Base-by-base conservation (phyloP, 92 coral and sea anemone genomes). In the Micromussa lordhowensis region DNA sequence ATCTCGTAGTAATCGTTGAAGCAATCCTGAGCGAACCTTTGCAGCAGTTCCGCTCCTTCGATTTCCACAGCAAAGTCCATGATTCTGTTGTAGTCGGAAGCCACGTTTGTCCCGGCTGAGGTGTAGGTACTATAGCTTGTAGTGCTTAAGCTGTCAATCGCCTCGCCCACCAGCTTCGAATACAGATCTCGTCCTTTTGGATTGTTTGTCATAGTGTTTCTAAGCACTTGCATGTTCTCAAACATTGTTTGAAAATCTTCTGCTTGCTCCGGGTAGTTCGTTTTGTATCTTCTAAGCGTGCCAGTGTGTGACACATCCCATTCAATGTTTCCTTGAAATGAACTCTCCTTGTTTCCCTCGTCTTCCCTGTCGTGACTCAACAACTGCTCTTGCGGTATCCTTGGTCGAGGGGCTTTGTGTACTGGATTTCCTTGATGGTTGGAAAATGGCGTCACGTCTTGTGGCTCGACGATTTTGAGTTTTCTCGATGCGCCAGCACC, bases 1-100 rank as follows among this genome's bases (percentile, higher is more conserved):
- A 19, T 1, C 19, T 59, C 82, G 58, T 85, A 85, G 75, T 28
- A 85, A 44, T 77, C 76, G 30, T 63, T 31, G 35, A 85, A 85
- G 31, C 63, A 86, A 30, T 19, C 10, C 77, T 76, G 63, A 6
- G 76, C 77, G 49, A 86, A 66, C 10, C 75, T 29, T 48, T 77
- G 59, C 24, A 86, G 31, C 63, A 36, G 77, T 14, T 68, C 82
- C 40, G 75, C 89, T 7, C 83, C 83, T 31, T 48, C 68, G 44
- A 77, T 40, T 44, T 86, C 89, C 4, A 86, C 64, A 12, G 19
- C 4, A 48, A 85, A 85, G 1, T 75, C 48, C 38, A 64, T 4
- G 5, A 85, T n/a, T 38, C 8, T 61, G 29, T 19, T 40, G 88
- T n/a, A 75, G 1, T 31, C 18, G 10, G 1, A 5, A 14, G 71